Percentiles rank a stretch among this genome's conserved stretches.
Conservation (phyloP, 2,113 vertebrate species). For the Vimba vimba region DNA sequence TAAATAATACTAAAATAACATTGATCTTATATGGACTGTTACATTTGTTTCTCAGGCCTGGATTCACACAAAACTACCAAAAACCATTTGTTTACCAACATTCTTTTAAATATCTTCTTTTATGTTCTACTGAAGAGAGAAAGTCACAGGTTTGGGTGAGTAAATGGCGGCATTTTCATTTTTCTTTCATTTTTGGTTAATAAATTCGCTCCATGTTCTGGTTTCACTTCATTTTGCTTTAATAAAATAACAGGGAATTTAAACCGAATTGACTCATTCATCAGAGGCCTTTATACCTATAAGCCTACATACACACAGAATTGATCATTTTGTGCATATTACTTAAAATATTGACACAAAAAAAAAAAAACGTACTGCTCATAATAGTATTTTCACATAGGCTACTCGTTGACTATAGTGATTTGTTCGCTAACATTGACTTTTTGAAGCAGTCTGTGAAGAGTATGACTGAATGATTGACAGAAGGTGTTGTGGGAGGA, state of each 20-base stretch:
- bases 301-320: background rate
- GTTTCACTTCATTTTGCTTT: background rate
- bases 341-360: background rate
- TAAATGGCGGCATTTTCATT: background rate
- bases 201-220: background rate
- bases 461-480: background rate
- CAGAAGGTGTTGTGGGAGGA: background rate
- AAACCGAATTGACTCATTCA: background rate
- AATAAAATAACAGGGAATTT: background rate
- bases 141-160: no score
- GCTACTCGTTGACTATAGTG: no score
- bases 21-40: no score
- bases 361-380: no score
- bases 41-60: background rate
- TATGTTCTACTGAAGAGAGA: no score
- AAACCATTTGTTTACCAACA: no score
- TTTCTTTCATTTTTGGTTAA: background rate
- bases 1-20: background rate
- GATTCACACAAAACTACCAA: background rate
- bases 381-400: no score
- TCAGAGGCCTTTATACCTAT: background rate
- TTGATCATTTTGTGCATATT: background rate
- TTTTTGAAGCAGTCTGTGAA: background rate
- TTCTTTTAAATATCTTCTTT: no score
- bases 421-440: background rate